Percentiles rank a stretch among this genome's conserved stretches.
Conservation (phyloP, 2,113 vertebrate genomes). For the Chlorodrepanis virens region DNA sequence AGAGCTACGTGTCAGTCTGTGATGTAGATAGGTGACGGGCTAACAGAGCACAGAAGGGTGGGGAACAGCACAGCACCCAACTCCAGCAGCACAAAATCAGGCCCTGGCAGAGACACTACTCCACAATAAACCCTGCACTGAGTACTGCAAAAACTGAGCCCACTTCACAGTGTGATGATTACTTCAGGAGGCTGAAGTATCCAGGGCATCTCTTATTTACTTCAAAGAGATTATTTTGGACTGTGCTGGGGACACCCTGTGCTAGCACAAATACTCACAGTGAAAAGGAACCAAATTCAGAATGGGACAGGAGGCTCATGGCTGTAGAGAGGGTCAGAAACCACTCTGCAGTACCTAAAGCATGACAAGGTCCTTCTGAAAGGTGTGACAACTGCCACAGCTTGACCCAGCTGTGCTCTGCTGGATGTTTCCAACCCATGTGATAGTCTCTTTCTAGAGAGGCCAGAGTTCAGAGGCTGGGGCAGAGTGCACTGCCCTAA, state of each 20-base stretch:
- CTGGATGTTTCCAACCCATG: not conserved
- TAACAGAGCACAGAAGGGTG: not conserved
- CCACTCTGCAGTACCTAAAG: not conserved
- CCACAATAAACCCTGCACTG: not conserved
- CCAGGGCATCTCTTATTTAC: not conserved
- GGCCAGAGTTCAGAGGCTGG: not conserved
- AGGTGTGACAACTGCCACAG: not conserved
- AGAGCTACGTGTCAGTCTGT: not conserved
- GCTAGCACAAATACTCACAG: not conserved
- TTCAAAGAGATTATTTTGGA: not conserved
- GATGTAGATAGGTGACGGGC: rapidly evolving
- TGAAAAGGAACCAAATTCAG: not conserved
- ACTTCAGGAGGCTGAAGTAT: not conserved
- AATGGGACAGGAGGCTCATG: not conserved
- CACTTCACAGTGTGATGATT: not conserved
- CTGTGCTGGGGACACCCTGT: not conserved
- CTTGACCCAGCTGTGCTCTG: not conserved
- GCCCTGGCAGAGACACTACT: not conserved
- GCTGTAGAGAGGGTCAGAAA: not conserved
- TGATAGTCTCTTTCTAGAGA: not conserved
- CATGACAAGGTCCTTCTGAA: not conserved
- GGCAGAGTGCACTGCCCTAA: not conserved
- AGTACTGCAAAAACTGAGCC: not conserved
- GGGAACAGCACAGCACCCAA: not conserved
- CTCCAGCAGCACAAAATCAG: not conserved